Evolutionary conservation across 2,797 vertebrate species (phyloP), one percentile per base, ranked within the genome.

Genomic region (Schizopygopsis malacanthus): DNA sequence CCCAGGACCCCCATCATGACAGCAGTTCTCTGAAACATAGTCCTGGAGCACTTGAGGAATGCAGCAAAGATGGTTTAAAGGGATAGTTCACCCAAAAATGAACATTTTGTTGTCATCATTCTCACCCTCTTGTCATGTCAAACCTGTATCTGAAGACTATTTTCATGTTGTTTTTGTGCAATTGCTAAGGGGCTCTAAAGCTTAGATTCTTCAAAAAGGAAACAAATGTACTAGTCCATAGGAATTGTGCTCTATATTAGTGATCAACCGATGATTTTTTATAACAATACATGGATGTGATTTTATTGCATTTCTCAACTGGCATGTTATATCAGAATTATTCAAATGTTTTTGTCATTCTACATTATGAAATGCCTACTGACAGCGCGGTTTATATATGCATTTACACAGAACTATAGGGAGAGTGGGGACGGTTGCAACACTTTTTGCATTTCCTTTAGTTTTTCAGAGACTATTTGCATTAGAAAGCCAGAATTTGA

Each of bases 61-160:
- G 72, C 73, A 54, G 50, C 4, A 13, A 37, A 54, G 5, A 54
- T 37, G 9, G 59, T 78, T 78, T 78, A 78, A 78, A 78, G 37
- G 20, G 12, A 41, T 15, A 15, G 37, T 78, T 54, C 52, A 59
- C 22, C 25, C 16, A 67, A 80, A 63, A 65, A 47, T 11, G 0
- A 37, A 50, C 18, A 52, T 37, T 67, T 45, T 69, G 45, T 33
- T 69, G 63, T 33, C 43, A 37, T 67, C 43, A 47, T 67, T 69
- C 45, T 37, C 41, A 50, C 9, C 6, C 41, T 67, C 43, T 7
- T 50, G 11, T 81, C 9, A 15, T 33, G 20, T 2, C 18, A 67
- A 77, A 77, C 50, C 28, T 65, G 13, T 33, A 33, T 33, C 63
- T 20, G 10, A 33, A 50, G 9, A 50, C 3, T 0, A 9, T 56